Evolutionary conservation across 2,797 vertebrate species (phyloP), one percentile per base, ranked within the genome.

Genomic region (Paguma larvata): DNA sequence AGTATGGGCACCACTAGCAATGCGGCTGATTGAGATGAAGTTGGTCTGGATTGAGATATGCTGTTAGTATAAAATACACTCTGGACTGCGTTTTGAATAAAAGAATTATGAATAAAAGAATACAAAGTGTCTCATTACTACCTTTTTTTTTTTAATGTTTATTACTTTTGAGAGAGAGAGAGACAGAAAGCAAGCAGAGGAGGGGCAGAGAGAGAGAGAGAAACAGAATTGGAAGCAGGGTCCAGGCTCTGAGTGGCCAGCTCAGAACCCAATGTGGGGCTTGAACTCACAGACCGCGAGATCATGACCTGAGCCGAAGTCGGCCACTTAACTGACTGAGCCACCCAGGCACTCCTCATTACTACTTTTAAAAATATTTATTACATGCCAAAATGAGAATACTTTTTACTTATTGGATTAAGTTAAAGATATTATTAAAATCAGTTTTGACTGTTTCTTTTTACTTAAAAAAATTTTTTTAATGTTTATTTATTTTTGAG

Each of bases 381-480:
- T 63, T 53, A 41, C 19, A 38, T 79, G 32, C 77, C 59, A 21
- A 91, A 59, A 59, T 67, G 25, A 75, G 8, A 75, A 1, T 91
- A 30, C 4, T 87, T 90, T 80, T 46, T 15, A 88, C 12, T 93
- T 88, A 51, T 27, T 83, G 2, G 19, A 62, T 68, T 93, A 87
- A 95, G 53, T 59, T 62, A 80, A 82, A 72, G 72, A 6, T 48
- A 27, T 30, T 63, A 67, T 82, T 91, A 80, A 59, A 95, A 80
- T 67, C 18, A n/a, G 6, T 77, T 91, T 89, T 85, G 16, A 21
- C 10, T 59, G 0, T 80, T 80, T 46, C 13, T 62, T 89, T 94
- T 73, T 73, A 68, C 18, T 84, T 77, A 23, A 59, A 56, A 56
- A 59, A 3, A 4, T 53, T 23, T 59, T 59, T 59, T 23, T 13